Evolutionary conservation across 2,888 invertebrate genomes (phyloP), one percentile per base, ranked within the genome.

Genomic region (Limnephilus lunatus): DNA sequence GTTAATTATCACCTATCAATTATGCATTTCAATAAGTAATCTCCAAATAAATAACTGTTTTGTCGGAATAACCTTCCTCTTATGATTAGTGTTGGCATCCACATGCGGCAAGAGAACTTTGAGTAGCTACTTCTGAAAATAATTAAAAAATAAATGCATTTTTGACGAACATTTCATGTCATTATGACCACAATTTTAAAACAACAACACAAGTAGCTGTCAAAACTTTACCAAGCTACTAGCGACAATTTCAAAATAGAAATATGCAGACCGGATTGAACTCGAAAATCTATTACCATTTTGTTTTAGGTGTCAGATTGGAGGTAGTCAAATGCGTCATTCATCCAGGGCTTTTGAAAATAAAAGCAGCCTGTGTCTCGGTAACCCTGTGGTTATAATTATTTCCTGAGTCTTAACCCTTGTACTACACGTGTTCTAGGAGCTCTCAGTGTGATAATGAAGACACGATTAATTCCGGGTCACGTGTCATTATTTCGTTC

Each of bases 381-480:
- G 68, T 25, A n/a, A n/a, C 68, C 68, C 25, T 68, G 68, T 25
- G 68, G 68, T 68, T 68, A 25, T 68, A 68, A 68, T 68, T 68
- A 68, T 68, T 25, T 68, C 68, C 68, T 30, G 86, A 44, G 86
- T 48, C 86, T 44, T 14, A 5, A 44, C 44, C 35, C 86, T 9
- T 68, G 68, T n/a, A 44, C 35, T n/a, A n/a, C n/a, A 86, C 48
- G 86, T 86, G 86, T 86, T 86, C 86, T 30, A n/a, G 35, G 30
- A 86, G 44, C 85, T n/a, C 53, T 85, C 85, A 81, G 81, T 68
- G 68, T n/a, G 87, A 91, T 93, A 93, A 93, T 93, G 92, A 92
- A 89, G 92, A 89, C 89, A 68, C 89, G 83, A 93, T 93, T 93
- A 92, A 92, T 93, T 92, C 93, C 86, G 85, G 83, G 92, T 82